Conservation (phyloP, 2,797 vertebrate species). For the Liparis tanakae region DNA sequence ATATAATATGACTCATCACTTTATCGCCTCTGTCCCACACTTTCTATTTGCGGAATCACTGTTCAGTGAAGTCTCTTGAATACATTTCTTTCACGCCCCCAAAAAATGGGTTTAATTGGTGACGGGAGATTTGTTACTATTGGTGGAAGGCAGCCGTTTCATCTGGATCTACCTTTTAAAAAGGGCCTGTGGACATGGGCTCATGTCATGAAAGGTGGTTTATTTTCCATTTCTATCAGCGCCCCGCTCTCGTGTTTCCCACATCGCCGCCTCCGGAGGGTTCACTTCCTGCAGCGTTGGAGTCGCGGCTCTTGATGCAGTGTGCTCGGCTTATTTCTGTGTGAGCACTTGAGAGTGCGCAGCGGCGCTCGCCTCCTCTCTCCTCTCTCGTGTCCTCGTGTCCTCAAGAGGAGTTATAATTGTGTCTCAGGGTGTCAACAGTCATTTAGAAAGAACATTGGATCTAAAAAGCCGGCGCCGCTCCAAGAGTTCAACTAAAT, state of each 20-base stretch:
- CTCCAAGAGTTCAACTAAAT: too few species aligned
- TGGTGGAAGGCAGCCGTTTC: not conserved
- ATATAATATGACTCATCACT: constrained; percentile 17
- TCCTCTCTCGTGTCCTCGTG: not conserved
- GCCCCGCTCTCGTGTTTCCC: constrained; percentile 54
- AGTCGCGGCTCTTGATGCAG: constrained; percentile 20
- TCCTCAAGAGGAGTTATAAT: constrained; percentile 7
- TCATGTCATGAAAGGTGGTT: constrained; percentile 63
- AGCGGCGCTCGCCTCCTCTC: not conserved
- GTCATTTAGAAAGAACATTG: too few species aligned
- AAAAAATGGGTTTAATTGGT: not conserved
- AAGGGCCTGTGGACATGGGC: constrained; percentile 37
- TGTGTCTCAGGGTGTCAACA: not conserved
- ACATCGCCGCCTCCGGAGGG: constrained; percentile 57
- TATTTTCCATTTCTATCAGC: constrained; percentile 46
- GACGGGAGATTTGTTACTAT: not conserved
- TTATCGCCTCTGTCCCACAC: not conserved
- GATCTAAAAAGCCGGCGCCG: too few species aligned
- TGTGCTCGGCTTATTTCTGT: constrained; percentile 4
- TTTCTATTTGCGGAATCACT: not conserved
- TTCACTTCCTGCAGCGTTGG: constrained; percentile 57
- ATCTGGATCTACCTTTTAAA: constrained; percentile 30
- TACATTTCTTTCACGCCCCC: constrained; percentile 1
- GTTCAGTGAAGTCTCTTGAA: not conserved
- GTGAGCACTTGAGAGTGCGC: constrained; percentile 7